A percentile compares a stretch with the other conserved stretches of the same genome.
These are phyloP conservation scores for Acanthopleura granulata DNA, from an alignment of 2,888 invertebrate genomes.

Conservation along the genomic window DNA sequence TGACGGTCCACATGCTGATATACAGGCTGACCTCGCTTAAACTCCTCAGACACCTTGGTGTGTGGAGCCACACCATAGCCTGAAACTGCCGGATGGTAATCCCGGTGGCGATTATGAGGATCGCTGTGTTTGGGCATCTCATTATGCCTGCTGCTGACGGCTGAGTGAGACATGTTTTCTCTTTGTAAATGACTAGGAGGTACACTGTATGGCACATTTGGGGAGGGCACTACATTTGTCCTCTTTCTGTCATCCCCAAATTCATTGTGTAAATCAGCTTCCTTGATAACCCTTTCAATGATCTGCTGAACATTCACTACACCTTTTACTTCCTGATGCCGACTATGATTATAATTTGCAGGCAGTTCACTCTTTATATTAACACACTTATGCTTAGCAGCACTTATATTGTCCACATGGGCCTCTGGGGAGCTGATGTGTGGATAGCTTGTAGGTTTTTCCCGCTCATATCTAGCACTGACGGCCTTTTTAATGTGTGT, in stretches of 20 bases:
- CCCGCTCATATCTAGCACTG: neutral
- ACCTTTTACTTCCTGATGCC: constrained; percentile 17
- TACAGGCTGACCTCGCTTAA: neutral
- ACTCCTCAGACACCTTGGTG: neutral
- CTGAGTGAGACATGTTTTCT: neutral
- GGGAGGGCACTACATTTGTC: too few relatives aligned
- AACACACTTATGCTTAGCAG: neutral
- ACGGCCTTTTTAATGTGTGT: constrained; percentile 17
- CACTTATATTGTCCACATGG: neutral
- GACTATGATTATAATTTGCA: neutral
- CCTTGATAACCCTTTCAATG: constrained; percentile 48
- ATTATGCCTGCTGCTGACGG: neutral
- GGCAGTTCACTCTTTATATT: neutral
- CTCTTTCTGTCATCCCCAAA: constrained; percentile 3
- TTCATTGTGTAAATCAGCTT: constrained; percentile 32
- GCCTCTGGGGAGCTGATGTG: neutral
- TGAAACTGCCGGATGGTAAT: neutral
- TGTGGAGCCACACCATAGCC: neutral
- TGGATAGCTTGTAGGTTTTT: neutral
- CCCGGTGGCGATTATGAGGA: neutral
- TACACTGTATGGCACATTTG: neutral
- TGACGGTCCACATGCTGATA: neutral
- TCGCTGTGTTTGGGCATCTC: neutral
- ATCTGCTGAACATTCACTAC: constrained; percentile 51
- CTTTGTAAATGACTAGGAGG: constrained; percentile 7